Evolutionary conservation across 2,113 vertebrate genomes (phyloP), one percentile per base, ranked within the genome.

Genomic region (Upupa epops): DNA sequence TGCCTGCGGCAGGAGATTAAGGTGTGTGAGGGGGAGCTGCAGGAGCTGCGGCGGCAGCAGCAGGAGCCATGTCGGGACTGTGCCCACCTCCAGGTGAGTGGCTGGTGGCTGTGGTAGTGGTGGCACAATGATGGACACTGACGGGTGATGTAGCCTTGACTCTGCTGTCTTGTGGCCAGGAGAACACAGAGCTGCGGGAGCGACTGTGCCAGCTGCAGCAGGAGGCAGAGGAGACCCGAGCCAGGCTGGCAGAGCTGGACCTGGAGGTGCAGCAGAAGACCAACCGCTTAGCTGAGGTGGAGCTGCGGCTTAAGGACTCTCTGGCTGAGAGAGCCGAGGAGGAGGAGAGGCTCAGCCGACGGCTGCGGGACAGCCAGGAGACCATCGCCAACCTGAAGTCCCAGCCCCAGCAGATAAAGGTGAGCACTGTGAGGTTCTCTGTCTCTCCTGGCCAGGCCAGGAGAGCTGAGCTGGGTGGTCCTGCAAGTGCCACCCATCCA

Each of bases 1-100:
- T 98, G 95, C 36, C 97, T 99, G 95, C 98, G 97, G 89, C 98
- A 98, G 94, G 98, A 99, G 97, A 97, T 99, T 97, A 98, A 97
- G 92, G 93, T 86, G 29, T 97, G 97, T 6, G 98, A 98, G 96
- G 94, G 96, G 1, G 95, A 98, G 59, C 97, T 98, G 92, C 96
- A 89, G 73, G 98, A 97, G 83, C 96, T 97, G 83, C 88, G 65
- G 72, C 76, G 37, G 73, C 95, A 3, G 76, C 91, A 61, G 58
- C 87, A 60, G 28, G 85, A 83, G 3, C 90, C 96, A 12, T 98
- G 98, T 89, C 18, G 31, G 17, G 95, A 87, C 94, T 98, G 98
- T 3, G 71, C 97, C 40, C 98, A 98, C 95, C 97, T 96, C 76
- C 98, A 98, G 98, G 99, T 98, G 87, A 71, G 56, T 0, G 0